Evolutionary conservation across 2,113 vertebrate genomes (phyloP).

Genomic region (Lepisosteus oculatus): DNA sequence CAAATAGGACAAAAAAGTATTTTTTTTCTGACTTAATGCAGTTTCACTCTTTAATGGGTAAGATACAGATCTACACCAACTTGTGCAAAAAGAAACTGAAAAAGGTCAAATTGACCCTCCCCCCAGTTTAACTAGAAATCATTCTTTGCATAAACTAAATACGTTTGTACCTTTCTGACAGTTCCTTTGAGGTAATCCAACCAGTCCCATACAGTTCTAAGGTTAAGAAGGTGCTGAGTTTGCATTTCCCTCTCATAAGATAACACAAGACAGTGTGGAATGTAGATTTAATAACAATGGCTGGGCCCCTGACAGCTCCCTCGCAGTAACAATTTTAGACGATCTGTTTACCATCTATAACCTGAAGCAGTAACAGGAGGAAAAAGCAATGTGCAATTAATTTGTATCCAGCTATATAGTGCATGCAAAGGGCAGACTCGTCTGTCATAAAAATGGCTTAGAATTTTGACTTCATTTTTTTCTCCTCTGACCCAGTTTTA

Average conservation of each 20-base stretch:
- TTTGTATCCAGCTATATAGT: slow-evolving; percentile 55
- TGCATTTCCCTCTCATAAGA: slow-evolving; percentile 1
- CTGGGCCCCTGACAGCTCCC: slow-evolving; percentile 47
- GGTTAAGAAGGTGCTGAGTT: background rate
- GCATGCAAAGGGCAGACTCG: slow-evolving; percentile 58
- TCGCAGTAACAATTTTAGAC: slow-evolving; percentile 36
- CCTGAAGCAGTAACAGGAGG: slow-evolving; percentile 30
- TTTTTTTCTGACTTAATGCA: too few species aligned
- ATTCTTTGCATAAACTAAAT: background rate
- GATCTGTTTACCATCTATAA: slow-evolving; percentile 29
- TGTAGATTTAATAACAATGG: slow-evolving; percentile 33
- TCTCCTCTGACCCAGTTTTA: slow-evolving; percentile 35
- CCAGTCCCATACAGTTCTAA: background rate
- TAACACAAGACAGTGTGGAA: background rate
- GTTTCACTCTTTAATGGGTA: too few species aligned
- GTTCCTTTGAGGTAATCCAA: background rate
- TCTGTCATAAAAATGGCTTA: slow-evolving; percentile 43
- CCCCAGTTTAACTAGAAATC: background rate
- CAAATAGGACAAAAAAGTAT: too few species aligned
- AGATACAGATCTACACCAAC: too few species aligned
- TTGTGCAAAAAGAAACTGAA: too few species aligned
- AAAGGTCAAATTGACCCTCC: too few species aligned
- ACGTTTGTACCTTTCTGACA: background rate
- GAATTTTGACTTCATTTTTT: slow-evolving; percentile 28
- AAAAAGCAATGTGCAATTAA: slow-evolving; percentile 57